These are phyloP conservation scores for Parotocinclus haroldoi DNA, from an alignment of 2,797 vertebrate genomes.

Conservation along the genomic window DNA sequence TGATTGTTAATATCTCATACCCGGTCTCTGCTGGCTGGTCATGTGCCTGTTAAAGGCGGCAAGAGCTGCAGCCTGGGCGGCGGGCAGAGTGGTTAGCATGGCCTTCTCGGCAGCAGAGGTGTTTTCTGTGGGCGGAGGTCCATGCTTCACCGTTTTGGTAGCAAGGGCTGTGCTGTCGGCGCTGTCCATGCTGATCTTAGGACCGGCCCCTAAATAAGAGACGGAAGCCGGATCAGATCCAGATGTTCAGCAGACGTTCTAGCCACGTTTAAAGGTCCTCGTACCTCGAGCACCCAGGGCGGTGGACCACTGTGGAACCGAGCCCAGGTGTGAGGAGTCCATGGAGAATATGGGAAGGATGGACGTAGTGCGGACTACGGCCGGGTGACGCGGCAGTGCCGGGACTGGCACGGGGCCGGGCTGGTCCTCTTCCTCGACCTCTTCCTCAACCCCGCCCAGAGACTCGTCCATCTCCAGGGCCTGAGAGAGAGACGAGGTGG, in stretches of 20 bases:
- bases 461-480: conserved; percentile 78
- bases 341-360: conserved; percentile 78
- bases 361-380: conserved; percentile 84
- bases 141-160: conserved; percentile 92
- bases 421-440: conserved; percentile 53
- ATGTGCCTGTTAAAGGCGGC: conserved; percentile 89
- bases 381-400: conserved; percentile 74
- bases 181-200: conserved; percentile 79
- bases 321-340: conserved; percentile 68
- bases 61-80: conserved; percentile 85
- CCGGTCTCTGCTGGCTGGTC: conserved; percentile 84
- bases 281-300: conserved; percentile 66
- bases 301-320: conserved; percentile 63
- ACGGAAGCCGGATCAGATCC: not conserved
- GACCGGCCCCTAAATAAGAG: conserved; percentile 54
- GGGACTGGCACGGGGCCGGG: conserved; percentile 36
- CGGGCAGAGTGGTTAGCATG: conserved; percentile 72
- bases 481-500: conserved; percentile 83
- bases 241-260: no score
- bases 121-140: conserved; percentile 71
- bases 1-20: conserved; percentile 58
- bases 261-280: not conserved
- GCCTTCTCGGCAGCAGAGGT: conserved; percentile 69
- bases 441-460: conserved; percentile 56
- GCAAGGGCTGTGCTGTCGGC: conserved; percentile 90